Base-by-base conservation (phyloP, 2,797 vertebrate species). In the Tokudaia tokunoshimensis region DNA sequence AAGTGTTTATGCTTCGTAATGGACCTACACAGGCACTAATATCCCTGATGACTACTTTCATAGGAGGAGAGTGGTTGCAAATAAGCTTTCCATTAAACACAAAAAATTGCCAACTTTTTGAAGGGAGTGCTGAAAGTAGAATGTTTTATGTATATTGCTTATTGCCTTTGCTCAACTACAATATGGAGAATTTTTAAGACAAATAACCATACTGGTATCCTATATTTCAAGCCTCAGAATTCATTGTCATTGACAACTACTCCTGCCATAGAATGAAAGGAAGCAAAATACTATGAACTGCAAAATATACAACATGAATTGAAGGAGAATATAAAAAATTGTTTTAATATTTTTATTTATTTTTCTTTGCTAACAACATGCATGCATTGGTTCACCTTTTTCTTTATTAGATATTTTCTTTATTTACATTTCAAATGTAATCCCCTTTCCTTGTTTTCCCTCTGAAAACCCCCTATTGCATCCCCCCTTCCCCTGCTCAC, bases 1-100 rank as follows among this genome's bases (percentile, higher is more conserved):
- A 98, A 98, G 96, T 89, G 2, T 97, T 97, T 95, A 94, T 94
- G 92, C 22, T 92, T 98, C 97, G 61, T 78, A 95, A 92, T 85
- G 87, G 82, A 88, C 72, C 80, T 95, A 94, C 93, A 85, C n/a
- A 95, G 78, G 17, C 22, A 79, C 89, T 84, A 95, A 96, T 96
- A 90, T 4, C 88, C 94, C 75, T 59, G 1, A 55, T 52, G 79
- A 94, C 74, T 83, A 24, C 65, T 96, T 97, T 87, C 79, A n/a
- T 72, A 70, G 52, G 34, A 72, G 83, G 44, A 92, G 63, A 15
- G 75, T 81, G 59, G 74, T 76, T 95, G 76, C 78, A 78, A 94
- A 90, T 92, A 96, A 72, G 74, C 20, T 85, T 97, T 96, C 85
- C 67, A 96, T 89, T 90, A 96, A 96, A 83, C 52, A 14, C 91